Conservation (phyloP, 2,888 invertebrate species). For the Xestoiulus laeticollis region DNA sequence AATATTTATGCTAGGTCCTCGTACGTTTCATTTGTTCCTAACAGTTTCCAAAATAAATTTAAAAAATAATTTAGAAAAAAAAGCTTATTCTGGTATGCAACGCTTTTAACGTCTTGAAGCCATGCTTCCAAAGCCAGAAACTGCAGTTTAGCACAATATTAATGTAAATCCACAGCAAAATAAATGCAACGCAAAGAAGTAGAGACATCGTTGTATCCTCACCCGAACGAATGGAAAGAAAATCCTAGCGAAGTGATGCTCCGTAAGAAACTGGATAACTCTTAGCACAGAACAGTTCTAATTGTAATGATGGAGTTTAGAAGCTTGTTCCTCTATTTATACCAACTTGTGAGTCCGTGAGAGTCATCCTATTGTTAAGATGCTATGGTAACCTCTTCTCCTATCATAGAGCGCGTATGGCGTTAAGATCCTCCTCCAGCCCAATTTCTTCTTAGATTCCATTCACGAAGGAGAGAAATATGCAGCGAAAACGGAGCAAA, state of each 20-base stretch:
- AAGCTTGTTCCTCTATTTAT: constrained; percentile 1
- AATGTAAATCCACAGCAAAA: not conserved
- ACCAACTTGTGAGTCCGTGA: not conserved
- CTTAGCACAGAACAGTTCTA: constrained; percentile 29
- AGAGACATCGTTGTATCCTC: not conserved
- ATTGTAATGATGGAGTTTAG: constrained; percentile 22
- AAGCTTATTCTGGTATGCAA: no score
- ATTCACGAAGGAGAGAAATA: constrained; percentile 31
- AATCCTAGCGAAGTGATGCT: not conserved
- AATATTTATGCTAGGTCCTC: no score
- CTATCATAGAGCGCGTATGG: constrained; percentile 13
- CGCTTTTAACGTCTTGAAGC: no score
- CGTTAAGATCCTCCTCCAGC: constrained; percentile 31
- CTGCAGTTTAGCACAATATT: not conserved
- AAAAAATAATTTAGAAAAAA: no score
- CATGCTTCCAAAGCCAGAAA: not conserved
- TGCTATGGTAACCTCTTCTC: constrained; percentile 22
- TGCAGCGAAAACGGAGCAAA: not conserved
- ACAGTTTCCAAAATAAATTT: no score
- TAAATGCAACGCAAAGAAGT: not conserved
- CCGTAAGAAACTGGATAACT: not conserved
- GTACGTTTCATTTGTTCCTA: no score
- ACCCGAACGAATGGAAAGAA: not conserved
- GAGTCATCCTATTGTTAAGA: constrained; percentile 35
- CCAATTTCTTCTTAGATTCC: constrained; percentile 1